phyloP scores from a whole-genome alignment of 2,113 vertebrate species.

The Myiagra hebetior region DNA sequence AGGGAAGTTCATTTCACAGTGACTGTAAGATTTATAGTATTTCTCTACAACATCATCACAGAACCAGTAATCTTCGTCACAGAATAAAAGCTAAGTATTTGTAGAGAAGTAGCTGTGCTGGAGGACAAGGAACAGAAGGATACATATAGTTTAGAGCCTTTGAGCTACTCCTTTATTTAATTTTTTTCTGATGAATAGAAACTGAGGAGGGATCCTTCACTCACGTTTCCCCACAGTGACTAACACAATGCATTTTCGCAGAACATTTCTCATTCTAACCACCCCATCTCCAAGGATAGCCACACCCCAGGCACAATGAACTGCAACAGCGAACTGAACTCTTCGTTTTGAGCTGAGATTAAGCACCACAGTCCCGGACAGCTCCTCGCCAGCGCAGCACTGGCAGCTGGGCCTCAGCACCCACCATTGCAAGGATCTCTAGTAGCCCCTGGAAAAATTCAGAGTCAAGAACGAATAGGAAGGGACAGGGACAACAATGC shows the following conservation, averaged over 20 bases:
- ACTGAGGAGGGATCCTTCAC: neutral
- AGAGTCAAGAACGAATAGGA: neutral
- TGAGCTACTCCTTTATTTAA: neutral
- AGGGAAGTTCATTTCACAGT: conserved; percentile 10
- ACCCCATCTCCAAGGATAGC: neutral
- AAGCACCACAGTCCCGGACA: neutral
- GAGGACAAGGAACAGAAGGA: neutral
- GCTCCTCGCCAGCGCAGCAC: neutral
- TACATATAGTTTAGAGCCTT: neutral
- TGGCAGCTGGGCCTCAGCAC: neutral
- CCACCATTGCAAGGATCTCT: neutral
- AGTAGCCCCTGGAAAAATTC: neutral
- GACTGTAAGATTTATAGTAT: neutral
- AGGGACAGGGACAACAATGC: neutral
- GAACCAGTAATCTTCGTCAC: conserved; percentile 3
- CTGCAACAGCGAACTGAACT: neutral
- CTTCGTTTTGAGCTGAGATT: neutral
- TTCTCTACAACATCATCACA: neutral
- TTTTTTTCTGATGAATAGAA: neutral
- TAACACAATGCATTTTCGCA: neutral
- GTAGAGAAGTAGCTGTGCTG: neutral
- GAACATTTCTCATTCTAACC: neutral
- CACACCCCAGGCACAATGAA: neutral
- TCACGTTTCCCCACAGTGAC: neutral
- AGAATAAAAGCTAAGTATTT: conserved; percentile 41